A percentile compares a stretch with the other conserved stretches of the same genome.
These are phyloP conservation scores for Dolichallabes microphthalmus DNA, from an alignment of 2,113 vertebrate genomes.

Conservation along the genomic window DNA sequence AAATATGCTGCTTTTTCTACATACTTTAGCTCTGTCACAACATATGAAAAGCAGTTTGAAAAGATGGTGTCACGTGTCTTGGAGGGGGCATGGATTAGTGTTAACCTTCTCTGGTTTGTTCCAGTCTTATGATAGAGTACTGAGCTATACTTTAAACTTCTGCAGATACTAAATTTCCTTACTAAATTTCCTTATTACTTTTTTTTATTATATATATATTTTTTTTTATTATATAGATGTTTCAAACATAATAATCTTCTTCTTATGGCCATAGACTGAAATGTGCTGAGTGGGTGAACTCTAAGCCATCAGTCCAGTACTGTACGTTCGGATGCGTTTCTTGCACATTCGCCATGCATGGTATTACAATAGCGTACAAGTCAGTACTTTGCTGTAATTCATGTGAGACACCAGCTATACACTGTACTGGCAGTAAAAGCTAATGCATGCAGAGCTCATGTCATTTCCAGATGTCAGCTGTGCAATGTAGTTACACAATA, in stretches of 20 bases:
- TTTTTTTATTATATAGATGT: neutral
- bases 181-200: neutral
- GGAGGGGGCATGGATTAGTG: neutral
- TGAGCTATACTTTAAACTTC: neutral
- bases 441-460: neutral
- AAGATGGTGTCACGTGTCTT: neutral
- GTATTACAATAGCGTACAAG: neutral
- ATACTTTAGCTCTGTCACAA: neutral
- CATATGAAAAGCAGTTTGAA: neutral
- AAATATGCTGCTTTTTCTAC: neutral
- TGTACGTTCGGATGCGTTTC: neutral
- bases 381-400: neutral
- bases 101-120: neutral
- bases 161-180: neutral
- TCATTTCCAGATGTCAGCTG: conserved; percentile 6
- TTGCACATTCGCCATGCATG: neutral
- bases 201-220: too few species aligned
- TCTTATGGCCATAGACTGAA: neutral
- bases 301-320: neutral
- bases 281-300: neutral
- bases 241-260: neutral
- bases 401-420: neutral
- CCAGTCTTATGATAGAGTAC: neutral
- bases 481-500: neutral
- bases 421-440: neutral